Evolutionary conservation across 2,888 invertebrate species (phyloP), one percentile per base, ranked within the genome.

Genomic region (Pantelozetes paolii): DNA sequence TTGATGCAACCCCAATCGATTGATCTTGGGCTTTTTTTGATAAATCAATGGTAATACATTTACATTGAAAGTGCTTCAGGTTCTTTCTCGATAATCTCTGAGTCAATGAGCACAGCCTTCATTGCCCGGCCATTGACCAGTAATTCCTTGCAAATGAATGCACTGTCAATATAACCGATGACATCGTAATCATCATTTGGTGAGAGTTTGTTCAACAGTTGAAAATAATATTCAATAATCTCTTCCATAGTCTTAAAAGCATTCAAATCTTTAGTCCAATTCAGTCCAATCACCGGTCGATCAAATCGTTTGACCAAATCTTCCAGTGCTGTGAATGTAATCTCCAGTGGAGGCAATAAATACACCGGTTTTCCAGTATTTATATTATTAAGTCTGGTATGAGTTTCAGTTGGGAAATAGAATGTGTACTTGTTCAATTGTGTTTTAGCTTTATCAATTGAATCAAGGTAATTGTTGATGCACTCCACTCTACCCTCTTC

Each of bases 121-220:
- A 86, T 85, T 77, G 85, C 84, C 81, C 94, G 91, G 72, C 97
- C 84, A 81, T 91, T 90, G 40, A 90, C 84, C 32, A 92, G 92
- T 89, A 98, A 95, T 85, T 97, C 96, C 82, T 94, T 92, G 26
- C 94, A 96, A 45, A 98, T 90, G 79, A 90, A 89, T 57, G 94
- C 92, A 77, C 99, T 98, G 83, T 92, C 97, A 0, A 97, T 97
- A 84, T 99, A 98, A 1, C 97, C 98, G 64, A 91, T 88, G 77
- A 99, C 84, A 71, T 88, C 87, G 85, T 94, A 96, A 2, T 96
- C 94, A 77, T 94, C 92, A 75, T 85, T 83, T 9, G 89, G 87
- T 84, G 94, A 93, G 69, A 90, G 84, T 72, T 86, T 85, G 81
- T 88, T 89, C 80, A 97, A 87, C 82, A 90, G 87, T 82, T 86